These are phyloP conservation scores for Drosophila incognita DNA, from an alignment of 2,888 invertebrate genomes.

Conservation along the genomic window DNA sequence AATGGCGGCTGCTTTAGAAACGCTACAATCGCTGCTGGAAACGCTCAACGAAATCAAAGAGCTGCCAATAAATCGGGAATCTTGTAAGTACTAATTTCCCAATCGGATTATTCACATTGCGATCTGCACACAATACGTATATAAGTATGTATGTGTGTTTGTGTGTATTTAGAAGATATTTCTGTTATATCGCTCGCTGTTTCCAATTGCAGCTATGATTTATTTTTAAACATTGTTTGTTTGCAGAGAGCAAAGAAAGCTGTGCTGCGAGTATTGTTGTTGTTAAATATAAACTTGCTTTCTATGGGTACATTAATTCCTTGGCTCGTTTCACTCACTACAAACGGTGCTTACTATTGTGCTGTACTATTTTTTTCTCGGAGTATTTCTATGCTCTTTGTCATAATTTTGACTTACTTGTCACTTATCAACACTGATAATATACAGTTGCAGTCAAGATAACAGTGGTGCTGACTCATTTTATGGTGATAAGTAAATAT, in stretches of 20 bases:
- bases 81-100: constrained; percentile 75
- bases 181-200: constrained; percentile 31
- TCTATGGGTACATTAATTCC: neutral
- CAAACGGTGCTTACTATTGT: neutral
- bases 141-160: neutral
- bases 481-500: neutral
- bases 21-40: constrained; percentile 74
- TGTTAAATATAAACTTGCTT: neutral
- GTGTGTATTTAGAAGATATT: constrained; percentile 3
- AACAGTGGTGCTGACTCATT: neutral
- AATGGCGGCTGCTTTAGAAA: constrained; percentile 82
- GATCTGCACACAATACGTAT: constrained; percentile 2
- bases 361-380: neutral
- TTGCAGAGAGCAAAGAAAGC: constrained; percentile 20
- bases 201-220: constrained; percentile 71
- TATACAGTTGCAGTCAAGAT: neutral
- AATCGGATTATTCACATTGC: neutral
- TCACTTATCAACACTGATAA: constrained; percentile 7
- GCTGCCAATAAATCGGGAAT: constrained; percentile 80
- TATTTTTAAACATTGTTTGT: constrained; percentile 66
- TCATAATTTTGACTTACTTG: constrained; percentile 7
- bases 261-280: neutral
- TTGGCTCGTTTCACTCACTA: neutral
- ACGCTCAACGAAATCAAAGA: constrained; percentile 77
- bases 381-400: neutral